These are phyloP conservation scores for Mythimna ferrago DNA, from an alignment of 2,888 invertebrate genomes.

Conservation along the genomic window DNA sequence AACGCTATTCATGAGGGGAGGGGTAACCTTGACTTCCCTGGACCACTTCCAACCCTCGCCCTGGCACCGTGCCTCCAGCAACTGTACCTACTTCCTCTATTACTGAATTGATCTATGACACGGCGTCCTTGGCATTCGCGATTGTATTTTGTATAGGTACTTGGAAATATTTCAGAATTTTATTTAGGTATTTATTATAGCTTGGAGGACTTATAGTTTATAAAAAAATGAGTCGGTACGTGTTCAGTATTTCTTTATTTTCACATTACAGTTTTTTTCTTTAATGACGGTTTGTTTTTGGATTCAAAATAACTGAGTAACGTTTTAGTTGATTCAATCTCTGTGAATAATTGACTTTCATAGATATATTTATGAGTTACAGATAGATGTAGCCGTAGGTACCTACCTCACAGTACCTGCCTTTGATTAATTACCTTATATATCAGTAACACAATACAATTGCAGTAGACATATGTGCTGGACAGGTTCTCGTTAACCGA, in stretches of 20 bases:
- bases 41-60: conserved; percentile 35
- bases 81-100: neutral
- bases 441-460: neutral
- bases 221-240: neutral
- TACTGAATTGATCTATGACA: neutral
- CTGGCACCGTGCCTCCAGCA: conserved; percentile 7
- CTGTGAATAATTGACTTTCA: neutral
- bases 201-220: no score
- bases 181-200: no score
- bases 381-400: neutral
- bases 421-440: neutral
- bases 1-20: neutral
- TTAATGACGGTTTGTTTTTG: no score
- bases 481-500: neutral
- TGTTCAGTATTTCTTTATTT: neutral
- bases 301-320: no score
- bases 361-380: neutral
- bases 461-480: neutral
- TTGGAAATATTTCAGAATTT: neutral
- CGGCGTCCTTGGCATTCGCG: conserved; percentile 18
- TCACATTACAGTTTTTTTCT: neutral
- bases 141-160: neutral
- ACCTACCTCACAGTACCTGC: neutral
- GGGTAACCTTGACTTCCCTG: conserved; percentile 35
- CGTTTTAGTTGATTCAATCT: neutral